Base-by-base conservation (phyloP, 37 sponge, comb jelly and placozoan species). In the Chondrosia reniformis region DNA sequence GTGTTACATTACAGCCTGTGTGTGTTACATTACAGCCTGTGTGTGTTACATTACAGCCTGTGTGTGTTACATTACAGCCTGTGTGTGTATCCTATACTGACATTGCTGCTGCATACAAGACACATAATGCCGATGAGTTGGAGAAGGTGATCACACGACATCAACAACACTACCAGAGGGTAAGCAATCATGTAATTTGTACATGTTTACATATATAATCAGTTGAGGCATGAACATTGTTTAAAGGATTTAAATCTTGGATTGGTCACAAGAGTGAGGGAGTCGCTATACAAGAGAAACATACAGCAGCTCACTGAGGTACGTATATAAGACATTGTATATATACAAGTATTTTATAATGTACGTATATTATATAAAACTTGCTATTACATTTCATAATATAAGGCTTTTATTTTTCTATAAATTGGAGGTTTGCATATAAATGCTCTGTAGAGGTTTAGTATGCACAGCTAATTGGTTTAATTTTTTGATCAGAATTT, bases 221-320 rank as follows among this genome's bases (percentile, higher is more conserved):
- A 49, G 52, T 49, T 19, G 10, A 49, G 10, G 52, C 52, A 49
- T 49, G 52, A 19, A 49, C 15, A 19, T 15, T 49, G 52, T 64
- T 80, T 66, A 61, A 31, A 94, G 95, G 95, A 95, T 79, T 79
- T 74, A 7, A 95, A 95, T 49, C 37, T 83, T 21, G 95, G 95
- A 0, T 63, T 95, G 61, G 78, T 88, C 17, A 45, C 88, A 63
- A 81, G 92, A 69, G 75, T 91, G 24, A 44, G 57, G 39, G 80
- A 64, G 0, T 71, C 84, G 31, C 55, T 88, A 1, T 45, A 76
- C 37, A 49, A 78, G 17, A 81, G 85, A 25, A 83, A 77, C 58
- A 81, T 96, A 0, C 94, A 87, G 83, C 79, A 84, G 59, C 77
- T 96, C 28, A 96, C 94, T 21, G 91, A 93, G 37, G 94, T 93